phyloP scores from a whole-genome alignment of 2,888 invertebrate genomes.

The Ormyrus nitidulus region DNA sequence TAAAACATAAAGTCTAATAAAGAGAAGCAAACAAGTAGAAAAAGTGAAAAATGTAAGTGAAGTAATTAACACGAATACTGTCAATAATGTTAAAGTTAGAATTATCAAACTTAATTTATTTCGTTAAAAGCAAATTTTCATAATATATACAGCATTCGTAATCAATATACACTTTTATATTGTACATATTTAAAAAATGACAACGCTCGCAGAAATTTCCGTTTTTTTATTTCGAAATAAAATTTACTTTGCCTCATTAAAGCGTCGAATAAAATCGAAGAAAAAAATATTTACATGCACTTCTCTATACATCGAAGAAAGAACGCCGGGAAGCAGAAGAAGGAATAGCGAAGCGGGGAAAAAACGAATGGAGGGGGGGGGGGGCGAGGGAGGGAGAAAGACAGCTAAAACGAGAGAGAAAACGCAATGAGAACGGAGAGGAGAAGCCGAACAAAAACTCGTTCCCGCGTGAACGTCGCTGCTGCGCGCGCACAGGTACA shows the following conservation, averaged over 20 bases:
- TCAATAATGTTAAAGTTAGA: neutral
- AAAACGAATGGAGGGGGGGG: constrained; percentile 16
- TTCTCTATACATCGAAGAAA: constrained; percentile 10
- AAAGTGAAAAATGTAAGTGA: neutral
- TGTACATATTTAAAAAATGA: too few relatives aligned
- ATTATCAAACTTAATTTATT: neutral
- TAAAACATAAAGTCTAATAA: constrained; percentile 43
- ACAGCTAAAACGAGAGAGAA: constrained; percentile 38
- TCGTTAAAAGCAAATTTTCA: neutral
- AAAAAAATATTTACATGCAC: constrained; percentile 22
- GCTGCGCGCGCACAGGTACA: constrained; percentile 30
- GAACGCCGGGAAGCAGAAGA: neutral
- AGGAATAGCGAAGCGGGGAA: neutral
- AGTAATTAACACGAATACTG: neutral
- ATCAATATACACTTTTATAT: too few relatives aligned
- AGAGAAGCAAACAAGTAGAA: constrained; percentile 13
- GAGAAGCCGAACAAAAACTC: constrained; percentile 65
- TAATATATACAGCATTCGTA: too few relatives aligned
- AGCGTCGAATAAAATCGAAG: constrained; percentile 6
- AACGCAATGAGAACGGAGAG: constrained; percentile 61
- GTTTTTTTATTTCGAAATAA: too few relatives aligned
- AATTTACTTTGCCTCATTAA: neutral
- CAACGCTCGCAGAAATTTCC: too few relatives aligned
- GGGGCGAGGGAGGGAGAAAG: constrained; percentile 24
- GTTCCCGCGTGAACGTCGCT: constrained; percentile 58